A percentile compares a stretch with the other conserved stretches of the same genome.
Evolutionary conservation across 35 echinoderm and acorn worm genomes (phyloP).

Genomic region (Anneissia japonica): DNA sequence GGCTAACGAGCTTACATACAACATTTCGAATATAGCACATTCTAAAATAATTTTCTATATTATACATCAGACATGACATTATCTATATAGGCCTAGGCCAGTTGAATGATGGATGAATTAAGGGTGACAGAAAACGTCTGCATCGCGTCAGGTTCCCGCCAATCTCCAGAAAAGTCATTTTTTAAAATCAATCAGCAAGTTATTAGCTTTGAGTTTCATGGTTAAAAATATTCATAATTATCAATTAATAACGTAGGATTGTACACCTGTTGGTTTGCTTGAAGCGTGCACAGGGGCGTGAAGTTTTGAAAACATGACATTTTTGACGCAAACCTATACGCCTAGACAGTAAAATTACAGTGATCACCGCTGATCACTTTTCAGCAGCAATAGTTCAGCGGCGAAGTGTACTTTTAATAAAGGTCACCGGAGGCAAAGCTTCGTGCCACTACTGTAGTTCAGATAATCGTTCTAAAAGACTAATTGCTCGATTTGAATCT

Average conservation of each 20-base stretch:
- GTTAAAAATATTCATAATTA: background rate
- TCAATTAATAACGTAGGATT: background rate
- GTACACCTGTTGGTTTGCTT: background rate
- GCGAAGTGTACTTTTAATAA: background rate
- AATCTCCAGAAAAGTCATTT: background rate
- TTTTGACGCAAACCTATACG: too few relatives aligned
- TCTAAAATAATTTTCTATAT: too few relatives aligned
- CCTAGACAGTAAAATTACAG: too few relatives aligned
- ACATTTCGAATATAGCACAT: too few relatives aligned
- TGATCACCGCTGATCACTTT: too few relatives aligned
- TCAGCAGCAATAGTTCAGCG: background rate
- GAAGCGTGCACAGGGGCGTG: background rate
- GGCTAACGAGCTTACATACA: too few relatives aligned
- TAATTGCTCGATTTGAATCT: background rate
- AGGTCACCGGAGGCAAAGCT: background rate
- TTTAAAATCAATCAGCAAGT: too few relatives aligned
- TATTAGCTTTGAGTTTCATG: background rate
- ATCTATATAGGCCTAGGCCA: too few relatives aligned
- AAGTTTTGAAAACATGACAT: too few relatives aligned
- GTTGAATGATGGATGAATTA: background rate
- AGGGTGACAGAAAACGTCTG: background rate
- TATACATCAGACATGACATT: too few relatives aligned
- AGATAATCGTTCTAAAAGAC: background rate
- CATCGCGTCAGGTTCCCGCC: background rate
- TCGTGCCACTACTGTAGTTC: background rate